Conservation (phyloP, 53 echinoderm and acorn worm genomes). For the Apostichopus leukothele region DNA sequence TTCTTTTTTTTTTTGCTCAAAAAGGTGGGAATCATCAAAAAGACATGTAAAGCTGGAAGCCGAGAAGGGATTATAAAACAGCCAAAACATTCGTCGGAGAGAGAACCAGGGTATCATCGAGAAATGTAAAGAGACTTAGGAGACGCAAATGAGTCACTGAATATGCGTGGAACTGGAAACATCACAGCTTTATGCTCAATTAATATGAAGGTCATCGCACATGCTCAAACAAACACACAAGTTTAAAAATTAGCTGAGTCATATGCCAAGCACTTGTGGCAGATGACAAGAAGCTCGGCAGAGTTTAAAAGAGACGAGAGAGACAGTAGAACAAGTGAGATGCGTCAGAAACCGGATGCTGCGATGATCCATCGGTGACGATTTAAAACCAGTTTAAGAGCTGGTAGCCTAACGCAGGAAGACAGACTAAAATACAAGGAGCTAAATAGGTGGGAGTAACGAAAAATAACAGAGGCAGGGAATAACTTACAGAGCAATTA, state of each 20-base stretch:
- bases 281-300: background rate
- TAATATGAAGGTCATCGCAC: constrained; percentile 28
- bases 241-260: constrained; percentile 15
- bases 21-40: background rate
- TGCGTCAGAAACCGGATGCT: background rate
- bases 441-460: background rate
- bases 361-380: constrained; percentile 16
- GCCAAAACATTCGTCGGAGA: background rate
- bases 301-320: background rate
- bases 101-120: background rate
- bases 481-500: background rate
- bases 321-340: background rate
- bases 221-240: constrained; percentile 26
- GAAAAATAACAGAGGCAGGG: background rate
- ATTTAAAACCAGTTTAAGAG: background rate
- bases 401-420: background rate
- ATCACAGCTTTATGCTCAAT: background rate
- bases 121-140: background rate
- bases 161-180: constrained; percentile 2
- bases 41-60: background rate
- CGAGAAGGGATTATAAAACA: background rate
- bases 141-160: background rate
- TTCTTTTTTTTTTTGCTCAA: background rate
- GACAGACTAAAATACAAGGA: background rate
- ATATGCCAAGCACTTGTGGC: constrained; percentile 15